Base-by-base conservation (phyloP, 1,140 invertebrate species). In the Eriocheir sinensis region DNA sequence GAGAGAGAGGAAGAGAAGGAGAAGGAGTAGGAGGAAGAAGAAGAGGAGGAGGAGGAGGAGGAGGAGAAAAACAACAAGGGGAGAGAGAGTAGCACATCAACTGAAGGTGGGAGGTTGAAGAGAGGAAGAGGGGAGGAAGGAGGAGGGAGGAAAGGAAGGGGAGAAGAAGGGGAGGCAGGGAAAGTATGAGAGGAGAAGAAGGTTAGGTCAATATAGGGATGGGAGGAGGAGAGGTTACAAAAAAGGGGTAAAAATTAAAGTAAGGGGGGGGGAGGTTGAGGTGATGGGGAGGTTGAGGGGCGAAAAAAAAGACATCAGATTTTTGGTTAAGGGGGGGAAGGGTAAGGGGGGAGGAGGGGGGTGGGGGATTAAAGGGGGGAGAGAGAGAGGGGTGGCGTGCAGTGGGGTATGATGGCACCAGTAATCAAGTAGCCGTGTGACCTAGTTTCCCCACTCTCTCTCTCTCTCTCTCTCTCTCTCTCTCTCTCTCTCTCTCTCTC, bases 381-480 rank as follows among this genome's bases (percentile, higher is more conserved):
- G n/a, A n/a, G 4, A 8, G 44, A 15, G 44, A 15, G 44, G 44
- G 44, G 44, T 48, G 6, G 60, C 60, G n/a, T n/a, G n/a, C n/a
- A n/a, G n/a, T n/a, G n/a, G n/a, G n/a, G n/a, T n/a, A 72, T 72
- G 60, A 72, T 72, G 60, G 60, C 60, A 72, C 60, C 44, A 72
- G 60, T 72, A 72, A 72, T 72, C 60, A 72, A 72, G 60, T 72
- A 72, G 60, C 60, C 2, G 60, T n/a, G 12, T 72, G 60, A 72
- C 60, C 60, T 72, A 72, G 60, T 72, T 72, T 48, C 44, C 44
- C n/a, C 60, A 2, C 27, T n/a, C 60, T 72, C 60, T n/a, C 60
- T 72, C 60, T 72, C 60, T 72, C 48, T 53, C 48, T 53, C 60
- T 72, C 60, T 72, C 27, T 8, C 15, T 8, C 4, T 15, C 44